A percentile compares a stretch with the other conserved stretches of the same genome.
phyloP scores from a whole-genome alignment of 2,797 vertebrate species.

The Craterocephalus amniculus region DNA sequence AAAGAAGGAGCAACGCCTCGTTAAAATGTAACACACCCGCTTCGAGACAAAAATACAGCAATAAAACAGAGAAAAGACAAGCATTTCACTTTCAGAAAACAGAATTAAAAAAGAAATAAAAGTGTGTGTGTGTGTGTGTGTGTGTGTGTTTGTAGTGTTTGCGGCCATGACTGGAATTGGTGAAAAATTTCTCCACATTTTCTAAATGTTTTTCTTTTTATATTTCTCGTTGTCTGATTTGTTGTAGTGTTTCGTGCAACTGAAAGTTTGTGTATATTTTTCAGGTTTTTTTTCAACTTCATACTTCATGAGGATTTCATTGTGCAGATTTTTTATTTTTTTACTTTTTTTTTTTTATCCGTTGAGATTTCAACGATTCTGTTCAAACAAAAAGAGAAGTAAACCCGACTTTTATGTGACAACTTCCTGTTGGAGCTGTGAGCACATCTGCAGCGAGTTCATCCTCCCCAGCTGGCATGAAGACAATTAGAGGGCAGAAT shows the following conservation, averaged over 20 bases:
- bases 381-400: not conserved
- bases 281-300: not conserved
- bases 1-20: not conserved
- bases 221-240: not conserved
- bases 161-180: not conserved
- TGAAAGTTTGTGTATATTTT: not conserved
- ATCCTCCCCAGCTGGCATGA: not conserved
- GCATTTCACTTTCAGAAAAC: not conserved
- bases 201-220: not conserved
- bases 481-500: not conserved
- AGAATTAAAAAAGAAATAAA: not conserved
- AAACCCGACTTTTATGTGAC: not conserved
- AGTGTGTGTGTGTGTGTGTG: not conserved
- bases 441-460: not conserved
- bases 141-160: not conserved
- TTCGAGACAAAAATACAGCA: not conserved
- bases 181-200: not conserved
- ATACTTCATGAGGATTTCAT: not conserved
- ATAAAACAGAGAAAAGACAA: not conserved
- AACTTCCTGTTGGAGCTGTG: slow-evolving; percentile 16
- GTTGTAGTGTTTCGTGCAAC: not conserved
- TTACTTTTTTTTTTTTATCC: not conserved
- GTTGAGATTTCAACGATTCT: not conserved
- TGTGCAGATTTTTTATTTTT: no score
- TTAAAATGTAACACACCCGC: not conserved